Conservation (phyloP, 2,797 vertebrate species). For the Mareca strepera region DNA sequence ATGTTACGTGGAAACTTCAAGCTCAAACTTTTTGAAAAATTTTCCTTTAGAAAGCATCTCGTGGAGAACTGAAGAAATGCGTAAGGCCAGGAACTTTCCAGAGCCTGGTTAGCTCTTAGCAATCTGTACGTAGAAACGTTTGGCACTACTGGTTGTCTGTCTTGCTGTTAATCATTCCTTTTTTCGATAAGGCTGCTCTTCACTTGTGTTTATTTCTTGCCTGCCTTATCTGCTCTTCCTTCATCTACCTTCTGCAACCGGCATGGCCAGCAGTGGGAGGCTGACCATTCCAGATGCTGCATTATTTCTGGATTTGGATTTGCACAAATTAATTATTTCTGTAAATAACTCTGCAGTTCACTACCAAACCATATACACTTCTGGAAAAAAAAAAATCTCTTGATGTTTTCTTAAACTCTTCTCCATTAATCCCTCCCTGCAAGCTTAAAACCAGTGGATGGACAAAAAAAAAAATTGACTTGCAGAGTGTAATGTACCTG, state of each 20-base stretch:
- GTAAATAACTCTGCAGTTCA: background rate
- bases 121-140: fast-evolving
- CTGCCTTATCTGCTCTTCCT: background rate
- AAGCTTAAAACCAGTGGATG: background rate
- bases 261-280: background rate
- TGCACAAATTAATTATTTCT: background rate
- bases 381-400: background rate
- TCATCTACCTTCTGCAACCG: background rate
- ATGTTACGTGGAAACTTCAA: background rate
- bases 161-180: background rate
- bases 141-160: background rate
- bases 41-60: background rate
- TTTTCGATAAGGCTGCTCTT: background rate
- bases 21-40: background rate
- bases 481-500: fast-evolving
- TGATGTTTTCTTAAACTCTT: background rate
- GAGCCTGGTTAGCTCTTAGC: background rate
- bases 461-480: background rate
- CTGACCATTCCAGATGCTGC: background rate
- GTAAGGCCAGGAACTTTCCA: background rate
- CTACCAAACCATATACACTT: fast-evolving
- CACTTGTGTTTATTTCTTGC: background rate
- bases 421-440: fast-evolving
- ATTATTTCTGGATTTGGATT: background rate
- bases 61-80: background rate